Conservation (phyloP, 2,888 invertebrate species). For the Lepetodrilus schrolli region DNA sequence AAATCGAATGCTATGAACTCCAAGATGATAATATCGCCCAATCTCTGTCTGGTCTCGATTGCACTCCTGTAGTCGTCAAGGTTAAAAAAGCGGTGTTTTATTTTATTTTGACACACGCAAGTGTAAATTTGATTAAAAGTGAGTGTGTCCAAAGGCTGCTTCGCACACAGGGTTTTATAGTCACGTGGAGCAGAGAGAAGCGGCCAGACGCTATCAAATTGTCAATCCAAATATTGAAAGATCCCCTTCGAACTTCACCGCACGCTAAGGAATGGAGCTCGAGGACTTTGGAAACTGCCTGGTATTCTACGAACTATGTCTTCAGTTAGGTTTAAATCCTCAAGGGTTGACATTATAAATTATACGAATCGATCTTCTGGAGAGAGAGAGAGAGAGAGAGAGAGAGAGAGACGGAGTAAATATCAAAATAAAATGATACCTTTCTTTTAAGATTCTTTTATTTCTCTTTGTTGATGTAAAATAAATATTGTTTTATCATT, state of each 20-base stretch:
- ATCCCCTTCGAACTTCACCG: slow-evolving; percentile 1
- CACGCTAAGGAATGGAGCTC: not conserved
- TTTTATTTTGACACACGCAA: slow-evolving; percentile 25
- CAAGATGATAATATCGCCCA: no score
- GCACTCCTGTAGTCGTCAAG: no score
- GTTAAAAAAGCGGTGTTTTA: slow-evolving; percentile 12
- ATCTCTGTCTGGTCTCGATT: no score
- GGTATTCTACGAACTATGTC: not conserved
- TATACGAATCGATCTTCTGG: not conserved
- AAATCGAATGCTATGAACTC: no score
- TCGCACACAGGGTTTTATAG: not conserved
- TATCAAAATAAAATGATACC: no score
- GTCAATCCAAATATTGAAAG: slow-evolving; percentile 19
- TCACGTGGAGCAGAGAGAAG: not conserved
- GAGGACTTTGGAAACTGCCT: no score
- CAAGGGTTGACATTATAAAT: not conserved
- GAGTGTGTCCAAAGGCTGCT: not conserved
- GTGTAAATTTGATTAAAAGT: slow-evolving; percentile 21
- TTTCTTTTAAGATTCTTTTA: no score
- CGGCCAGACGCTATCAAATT: not conserved
- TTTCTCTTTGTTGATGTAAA: no score
- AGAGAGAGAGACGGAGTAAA: no score
- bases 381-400: no score
- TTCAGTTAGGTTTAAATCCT: not conserved
- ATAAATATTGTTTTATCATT: no score